These are phyloP conservation scores for Mastomys coucha DNA, from an alignment of 2,113 vertebrate species.

Conservation along the genomic window DNA sequence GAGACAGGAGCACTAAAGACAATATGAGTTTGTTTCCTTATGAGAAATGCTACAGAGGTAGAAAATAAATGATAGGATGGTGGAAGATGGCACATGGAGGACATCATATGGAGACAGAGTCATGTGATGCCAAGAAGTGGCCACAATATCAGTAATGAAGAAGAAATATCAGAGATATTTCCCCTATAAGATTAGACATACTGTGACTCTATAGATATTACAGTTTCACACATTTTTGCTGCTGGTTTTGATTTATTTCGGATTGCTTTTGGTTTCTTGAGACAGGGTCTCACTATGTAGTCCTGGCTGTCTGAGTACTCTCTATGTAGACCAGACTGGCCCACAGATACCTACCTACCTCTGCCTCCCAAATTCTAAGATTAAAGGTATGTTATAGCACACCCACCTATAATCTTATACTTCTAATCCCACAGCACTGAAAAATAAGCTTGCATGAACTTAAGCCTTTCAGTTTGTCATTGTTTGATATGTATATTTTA, in stretches of 20 bases:
- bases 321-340: neutral
- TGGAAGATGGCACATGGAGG: neutral
- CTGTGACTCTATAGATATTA: neutral
- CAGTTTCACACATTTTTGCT: neutral
- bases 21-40: neutral
- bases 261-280: neutral
- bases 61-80: neutral
- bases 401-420: neutral
- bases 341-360: neutral
- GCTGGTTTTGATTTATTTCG: neutral
- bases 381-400: too few species aligned
- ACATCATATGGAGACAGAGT: neutral
- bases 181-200: too few species aligned
- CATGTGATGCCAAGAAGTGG: accelerated
- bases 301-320: neutral
- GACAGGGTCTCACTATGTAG: neutral
- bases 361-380: neutral
- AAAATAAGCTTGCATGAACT: neutral
- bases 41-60: neutral
- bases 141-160: neutral
- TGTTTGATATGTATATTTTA: neutral
- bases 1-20: neutral
- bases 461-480: neutral
- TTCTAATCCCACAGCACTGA: neutral
- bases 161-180: neutral